phyloP scores from a whole-genome alignment of 2,888 invertebrate species.

The Anticlea derivata region DNA sequence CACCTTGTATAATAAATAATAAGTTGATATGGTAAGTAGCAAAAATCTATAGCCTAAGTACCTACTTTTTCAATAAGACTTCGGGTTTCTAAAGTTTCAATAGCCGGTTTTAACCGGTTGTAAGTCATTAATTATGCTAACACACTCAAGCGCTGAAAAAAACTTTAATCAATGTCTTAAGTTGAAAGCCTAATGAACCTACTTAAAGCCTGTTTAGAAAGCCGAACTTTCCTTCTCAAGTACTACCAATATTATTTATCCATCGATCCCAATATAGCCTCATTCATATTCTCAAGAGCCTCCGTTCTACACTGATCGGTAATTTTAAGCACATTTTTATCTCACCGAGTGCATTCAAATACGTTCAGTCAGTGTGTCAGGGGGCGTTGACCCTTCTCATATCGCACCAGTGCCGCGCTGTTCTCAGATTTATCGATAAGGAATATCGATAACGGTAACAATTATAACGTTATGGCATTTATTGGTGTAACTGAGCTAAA shows the following conservation, averaged over 20 bases:
- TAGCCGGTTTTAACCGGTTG: background rate
- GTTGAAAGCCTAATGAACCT: slow-evolving; percentile 28
- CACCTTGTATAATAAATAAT: no score
- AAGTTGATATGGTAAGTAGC: background rate
- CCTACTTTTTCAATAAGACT: no score
- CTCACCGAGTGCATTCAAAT: slow-evolving; percentile 51
- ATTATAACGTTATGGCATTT: background rate
- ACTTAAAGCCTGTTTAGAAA: slow-evolving; percentile 29
- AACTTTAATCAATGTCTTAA: slow-evolving; percentile 19
- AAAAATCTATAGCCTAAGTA: no score
- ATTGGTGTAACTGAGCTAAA: background rate
- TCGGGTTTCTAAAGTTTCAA: background rate
- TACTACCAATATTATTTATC: slow-evolving; percentile 15
- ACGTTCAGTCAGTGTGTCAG: slow-evolving; percentile 52
- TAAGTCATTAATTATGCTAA: slow-evolving; percentile 4
- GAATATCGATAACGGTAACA: slow-evolving; percentile 44
- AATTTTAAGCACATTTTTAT: slow-evolving; percentile 44
- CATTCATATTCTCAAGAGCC: slow-evolving; percentile 30
- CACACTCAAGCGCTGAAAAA: slow-evolving; percentile 14
- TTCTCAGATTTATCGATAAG: slow-evolving; percentile 46
- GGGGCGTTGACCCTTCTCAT: slow-evolving; percentile 65
- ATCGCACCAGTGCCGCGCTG: slow-evolving; percentile 61
- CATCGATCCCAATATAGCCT: slow-evolving; percentile 22
- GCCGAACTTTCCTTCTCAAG: slow-evolving; percentile 25
- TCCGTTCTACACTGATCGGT: slow-evolving; percentile 1